phyloP scores from a whole-genome alignment of 2,113 vertebrate genomes.

The Alectura lathami region DNA sequence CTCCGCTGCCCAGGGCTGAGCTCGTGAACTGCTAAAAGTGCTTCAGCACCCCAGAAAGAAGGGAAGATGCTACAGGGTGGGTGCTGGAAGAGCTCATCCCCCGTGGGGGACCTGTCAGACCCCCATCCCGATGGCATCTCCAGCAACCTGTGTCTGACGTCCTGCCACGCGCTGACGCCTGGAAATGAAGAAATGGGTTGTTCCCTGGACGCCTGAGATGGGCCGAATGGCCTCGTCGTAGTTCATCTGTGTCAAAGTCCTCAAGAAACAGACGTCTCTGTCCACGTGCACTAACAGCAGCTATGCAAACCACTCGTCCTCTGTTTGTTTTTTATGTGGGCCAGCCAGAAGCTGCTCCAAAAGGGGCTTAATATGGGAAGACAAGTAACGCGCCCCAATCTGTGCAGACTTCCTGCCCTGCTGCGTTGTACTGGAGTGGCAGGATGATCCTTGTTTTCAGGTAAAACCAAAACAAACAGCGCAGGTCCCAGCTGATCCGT shows the following conservation, averaged over 20 bases:
- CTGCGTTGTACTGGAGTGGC: neutral
- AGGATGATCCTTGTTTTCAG: neutral
- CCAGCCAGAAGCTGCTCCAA: neutral
- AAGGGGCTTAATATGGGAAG: fast-evolving
- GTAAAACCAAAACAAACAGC: neutral
- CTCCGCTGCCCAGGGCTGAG: fast-evolving
- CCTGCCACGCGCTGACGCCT: fast-evolving
- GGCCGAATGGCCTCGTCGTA: neutral
- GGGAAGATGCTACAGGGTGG: neutral
- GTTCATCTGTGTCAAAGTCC: neutral
- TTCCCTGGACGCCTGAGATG: neutral
- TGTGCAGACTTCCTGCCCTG: neutral
- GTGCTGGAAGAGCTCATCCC: neutral
- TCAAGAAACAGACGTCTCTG: neutral
- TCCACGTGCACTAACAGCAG: neutral
- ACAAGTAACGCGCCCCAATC: neutral
- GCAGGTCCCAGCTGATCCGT: neutral
- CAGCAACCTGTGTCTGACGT: neutral
- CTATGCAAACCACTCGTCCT: slow-evolving; percentile 28
- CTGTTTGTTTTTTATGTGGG: neutral
- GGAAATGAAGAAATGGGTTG: neutral
- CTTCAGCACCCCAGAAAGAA: neutral
- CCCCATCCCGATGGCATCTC: neutral
- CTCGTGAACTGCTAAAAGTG: fast-evolving
- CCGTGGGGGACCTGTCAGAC: neutral